Evolutionary conservation across 1,140 invertebrate species (phyloP), one percentile per base, ranked within the genome.

Genomic region (Mylabris phalerata): DNA sequence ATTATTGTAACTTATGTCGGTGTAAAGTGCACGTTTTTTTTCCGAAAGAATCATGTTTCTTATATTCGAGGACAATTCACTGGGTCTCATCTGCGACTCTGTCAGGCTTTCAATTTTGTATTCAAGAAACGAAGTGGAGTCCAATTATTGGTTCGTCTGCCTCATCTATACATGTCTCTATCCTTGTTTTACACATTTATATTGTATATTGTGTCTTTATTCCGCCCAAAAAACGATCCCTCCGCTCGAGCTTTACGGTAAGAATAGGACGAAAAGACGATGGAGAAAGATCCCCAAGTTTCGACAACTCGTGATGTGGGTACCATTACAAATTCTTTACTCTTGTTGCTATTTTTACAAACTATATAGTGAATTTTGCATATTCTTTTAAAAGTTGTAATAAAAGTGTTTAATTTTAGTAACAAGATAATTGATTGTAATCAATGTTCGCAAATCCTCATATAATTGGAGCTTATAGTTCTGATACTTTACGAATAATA

Each of bases 131-230:
- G 59, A 54, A 63, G 60, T 59, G 51, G 60, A 60, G 64, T 68
- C 66, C 66, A 68, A 68, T 68, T 65, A 68, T 68, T 68, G 66
- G 62, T 51, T 52, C 57, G 48, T 60, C 52, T 63, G 60, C 57
- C 44, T 48, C 58, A 32, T 32, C 32, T 32, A 4, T 32, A 32
- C 7, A 32, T 55, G 45, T 44, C 41, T 50, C 55, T 49, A 44
- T 50, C 32, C 32, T 9, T n/a, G 51, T 51, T 64, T 57, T 51
- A 43, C 63, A 62, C 54, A 32, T 32, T 32, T 32, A 32, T 32
- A 32, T 5, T 1, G 32, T 32, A 32, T 32, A 32, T 32, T 32
- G 32, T 32, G 32, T 32, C 32, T 32, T 32, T 32, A 32, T 32
- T 32, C 32, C 4, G 7, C 2, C 27, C 39, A 56, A 13, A 27